Evolutionary conservation across 92 coral and sea anemone species (phyloP).

Genomic region (Epizoanthus rinbou): DNA sequence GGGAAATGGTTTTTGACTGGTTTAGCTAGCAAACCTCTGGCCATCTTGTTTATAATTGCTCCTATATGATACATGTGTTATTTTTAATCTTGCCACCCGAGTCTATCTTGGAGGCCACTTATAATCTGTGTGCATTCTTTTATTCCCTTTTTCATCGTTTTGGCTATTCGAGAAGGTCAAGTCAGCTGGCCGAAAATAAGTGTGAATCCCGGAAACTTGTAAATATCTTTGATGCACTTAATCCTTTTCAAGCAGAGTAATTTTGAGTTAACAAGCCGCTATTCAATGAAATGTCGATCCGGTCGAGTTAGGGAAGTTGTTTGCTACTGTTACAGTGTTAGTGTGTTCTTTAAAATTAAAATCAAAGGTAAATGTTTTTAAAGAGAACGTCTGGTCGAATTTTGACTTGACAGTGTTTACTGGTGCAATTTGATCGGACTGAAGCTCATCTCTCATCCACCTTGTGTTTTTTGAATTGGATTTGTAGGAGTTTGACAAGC

Average conservation of each 20-base stretch:
- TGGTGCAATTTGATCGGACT: slow-evolving; percentile 22
- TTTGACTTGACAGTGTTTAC: background rate
- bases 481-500: slow-evolving; percentile 30
- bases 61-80: slow-evolving; percentile 17
- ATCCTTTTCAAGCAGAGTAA: slow-evolving; percentile 35
- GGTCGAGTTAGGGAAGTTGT: background rate
- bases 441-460: slow-evolving; percentile 25
- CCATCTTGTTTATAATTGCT: slow-evolving; percentile 27
- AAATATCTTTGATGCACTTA: slow-evolving; percentile 17
- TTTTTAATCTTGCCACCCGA: slow-evolving; percentile 34
- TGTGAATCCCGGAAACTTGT: slow-evolving; percentile 15
- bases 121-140: slow-evolving; percentile 3
- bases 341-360: background rate
- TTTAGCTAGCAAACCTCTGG: slow-evolving; percentile 7
- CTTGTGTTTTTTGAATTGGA: slow-evolving; percentile 34
- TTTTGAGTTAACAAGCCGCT: slow-evolving; percentile 25
- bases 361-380: background rate
- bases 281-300: background rate
- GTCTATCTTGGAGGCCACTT: slow-evolving; percentile 20
- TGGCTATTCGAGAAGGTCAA: background rate
- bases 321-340: background rate
- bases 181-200: background rate
- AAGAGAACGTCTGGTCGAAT: background rate
- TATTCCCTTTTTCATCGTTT: slow-evolving; percentile 16
- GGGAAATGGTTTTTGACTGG: slow-evolving; percentile 2